Percentiles rank a stretch among this genome's conserved stretches.
These are phyloP conservation scores for Heterodera carotae DNA, from an alignment of 1,140 invertebrate species.

Conservation along the genomic window DNA sequence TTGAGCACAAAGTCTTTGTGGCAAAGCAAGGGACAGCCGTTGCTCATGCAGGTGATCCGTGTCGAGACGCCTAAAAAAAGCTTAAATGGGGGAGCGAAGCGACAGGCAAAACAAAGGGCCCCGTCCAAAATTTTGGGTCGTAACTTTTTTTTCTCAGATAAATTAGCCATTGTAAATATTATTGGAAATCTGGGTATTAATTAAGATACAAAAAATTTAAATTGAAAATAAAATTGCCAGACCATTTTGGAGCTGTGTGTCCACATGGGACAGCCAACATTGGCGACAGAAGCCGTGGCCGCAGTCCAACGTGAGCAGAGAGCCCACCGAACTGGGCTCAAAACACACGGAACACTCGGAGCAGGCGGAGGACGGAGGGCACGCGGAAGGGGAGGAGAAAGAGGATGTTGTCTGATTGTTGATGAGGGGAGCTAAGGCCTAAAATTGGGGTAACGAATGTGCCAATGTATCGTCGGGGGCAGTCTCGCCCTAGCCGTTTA, in stretches of 20 bases:
- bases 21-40: slow-evolving; percentile 82
- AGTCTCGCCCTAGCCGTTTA: no score
- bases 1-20: slow-evolving; percentile 92
- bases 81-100: no score
- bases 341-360: slow-evolving; percentile 46
- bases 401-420: background rate
- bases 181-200: no score
- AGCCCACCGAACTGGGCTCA: slow-evolving; percentile 31
- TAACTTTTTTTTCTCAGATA: no score
- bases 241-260: slow-evolving; percentile 48
- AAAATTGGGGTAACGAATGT: background rate
- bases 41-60: slow-evolving; percentile 22
- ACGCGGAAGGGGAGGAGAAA: no score
- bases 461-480: no score
- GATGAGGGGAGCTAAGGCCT: background rate
- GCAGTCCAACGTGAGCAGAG: slow-evolving; percentile 41
- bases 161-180: no score
- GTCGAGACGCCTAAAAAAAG: slow-evolving; percentile 23
- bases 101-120: no score
- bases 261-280: slow-evolving; percentile 47
- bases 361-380: background rate
- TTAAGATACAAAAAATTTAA: background rate
- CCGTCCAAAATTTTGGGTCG: no score
- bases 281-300: slow-evolving; percentile 46
- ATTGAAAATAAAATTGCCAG: background rate